Evolutionary conservation across 2,113 vertebrate species (phyloP).

Genomic region (Sylvilagus bachmani): DNA sequence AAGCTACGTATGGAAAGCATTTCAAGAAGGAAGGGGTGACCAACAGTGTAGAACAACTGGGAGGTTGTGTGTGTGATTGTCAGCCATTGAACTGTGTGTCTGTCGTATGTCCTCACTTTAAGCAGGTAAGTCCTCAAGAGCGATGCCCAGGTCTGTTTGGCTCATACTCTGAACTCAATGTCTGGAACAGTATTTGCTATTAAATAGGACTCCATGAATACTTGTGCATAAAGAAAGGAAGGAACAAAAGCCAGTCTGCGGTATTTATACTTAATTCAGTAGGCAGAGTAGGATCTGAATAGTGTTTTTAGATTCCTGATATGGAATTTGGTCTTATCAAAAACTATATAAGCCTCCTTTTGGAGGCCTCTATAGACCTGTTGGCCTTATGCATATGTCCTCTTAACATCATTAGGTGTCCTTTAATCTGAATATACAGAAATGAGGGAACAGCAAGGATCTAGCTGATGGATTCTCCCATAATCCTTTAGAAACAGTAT

Average conservation of each 20-base stretch:
- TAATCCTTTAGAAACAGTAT: conserved; percentile 1
- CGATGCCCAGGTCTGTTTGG: background rate
- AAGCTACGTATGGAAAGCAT: background rate
- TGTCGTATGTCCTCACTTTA: conserved; percentile 8
- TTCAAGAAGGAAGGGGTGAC: background rate
- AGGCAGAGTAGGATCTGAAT: background rate
- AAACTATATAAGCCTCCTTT: background rate
- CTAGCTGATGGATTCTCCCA: background rate
- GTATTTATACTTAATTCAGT: background rate
- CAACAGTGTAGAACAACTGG: too few species aligned
- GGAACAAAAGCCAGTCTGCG: background rate
- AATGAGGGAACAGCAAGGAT: background rate
- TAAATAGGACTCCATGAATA: background rate
- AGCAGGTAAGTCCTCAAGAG: background rate
- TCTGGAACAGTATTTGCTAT: background rate
- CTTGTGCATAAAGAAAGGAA: background rate
- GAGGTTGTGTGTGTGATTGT: background rate
- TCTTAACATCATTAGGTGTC: background rate
- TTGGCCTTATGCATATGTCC: background rate
- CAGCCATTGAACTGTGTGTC: background rate
- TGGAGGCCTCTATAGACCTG: background rate
- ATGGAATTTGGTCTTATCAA: background rate
- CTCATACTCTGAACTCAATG: background rate
- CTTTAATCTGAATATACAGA: background rate
- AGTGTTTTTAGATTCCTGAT: background rate